A percentile compares a stretch with the other conserved stretches of the same genome.
Conservation (phyloP, 2,113 vertebrate species). For the Mesoclemmys tuberculata region DNA sequence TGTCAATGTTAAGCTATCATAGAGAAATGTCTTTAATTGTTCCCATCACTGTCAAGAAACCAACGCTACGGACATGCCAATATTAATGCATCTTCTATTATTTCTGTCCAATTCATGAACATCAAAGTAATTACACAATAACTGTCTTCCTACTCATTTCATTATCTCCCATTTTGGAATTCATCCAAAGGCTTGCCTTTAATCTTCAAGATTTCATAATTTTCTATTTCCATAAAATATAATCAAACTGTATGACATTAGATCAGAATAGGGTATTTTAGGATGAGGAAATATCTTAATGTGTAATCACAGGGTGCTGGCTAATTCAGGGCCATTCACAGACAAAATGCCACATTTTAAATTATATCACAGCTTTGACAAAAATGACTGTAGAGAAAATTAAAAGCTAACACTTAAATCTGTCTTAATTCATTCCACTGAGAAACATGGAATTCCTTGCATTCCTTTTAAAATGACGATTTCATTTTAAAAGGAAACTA, state of each 20-base stretch:
- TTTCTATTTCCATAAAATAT: neutral
- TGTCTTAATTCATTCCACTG: neutral
- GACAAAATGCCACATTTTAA: neutral
- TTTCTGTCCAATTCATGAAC: neutral
- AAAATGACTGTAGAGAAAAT: neutral
- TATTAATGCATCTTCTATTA: neutral
- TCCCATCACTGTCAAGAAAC: neutral
- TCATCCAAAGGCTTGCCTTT: neutral
- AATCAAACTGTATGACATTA: neutral
- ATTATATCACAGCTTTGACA: neutral
- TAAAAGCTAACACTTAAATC: neutral
- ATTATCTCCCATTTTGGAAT: neutral
- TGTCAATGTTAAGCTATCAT: neutral
- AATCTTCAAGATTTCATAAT: neutral
- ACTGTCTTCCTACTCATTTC: neutral
- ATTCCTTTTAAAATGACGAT: neutral
- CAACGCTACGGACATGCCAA: neutral
- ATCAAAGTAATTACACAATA: constrained; percentile 1
- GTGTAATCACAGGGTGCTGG: neutral
- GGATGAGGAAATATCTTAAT: neutral
- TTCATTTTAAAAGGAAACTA: neutral
- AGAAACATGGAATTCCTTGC: neutral
- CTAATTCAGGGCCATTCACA: neutral
- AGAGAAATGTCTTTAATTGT: neutral
- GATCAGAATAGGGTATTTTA: neutral